Conservation (phyloP, 2,797 vertebrate species). For the Lepilemur ruficaudatus region DNA sequence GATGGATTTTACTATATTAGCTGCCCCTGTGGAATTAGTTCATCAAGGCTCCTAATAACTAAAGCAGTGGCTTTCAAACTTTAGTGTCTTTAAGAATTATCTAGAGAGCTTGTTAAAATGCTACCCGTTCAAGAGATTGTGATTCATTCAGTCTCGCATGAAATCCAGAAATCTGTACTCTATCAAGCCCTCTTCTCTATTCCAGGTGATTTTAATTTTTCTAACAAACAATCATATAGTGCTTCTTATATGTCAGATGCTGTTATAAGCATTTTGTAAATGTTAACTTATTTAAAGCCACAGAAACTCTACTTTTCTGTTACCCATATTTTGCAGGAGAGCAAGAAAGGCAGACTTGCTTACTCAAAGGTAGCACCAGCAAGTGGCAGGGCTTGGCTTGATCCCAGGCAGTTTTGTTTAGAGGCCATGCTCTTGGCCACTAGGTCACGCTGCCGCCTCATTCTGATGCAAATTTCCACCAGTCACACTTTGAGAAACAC, state of each 20-base stretch:
- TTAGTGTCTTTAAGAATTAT: constrained; percentile 23
- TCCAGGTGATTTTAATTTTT: background rate
- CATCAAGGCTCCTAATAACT: constrained; percentile 12
- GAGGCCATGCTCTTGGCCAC: background rate
- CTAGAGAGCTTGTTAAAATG: constrained; percentile 32
- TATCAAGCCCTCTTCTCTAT: background rate
- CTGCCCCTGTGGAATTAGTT: background rate
- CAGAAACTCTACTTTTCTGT: background rate
- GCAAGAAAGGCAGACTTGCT: background rate
- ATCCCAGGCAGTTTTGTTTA: background rate
- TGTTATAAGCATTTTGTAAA: constrained; percentile 8
- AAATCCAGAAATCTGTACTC: background rate
- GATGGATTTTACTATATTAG: constrained; percentile 22
- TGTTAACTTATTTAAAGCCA: constrained; percentile 3
- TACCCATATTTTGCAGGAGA: background rate
- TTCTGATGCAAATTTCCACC: background rate
- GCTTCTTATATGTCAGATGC: background rate
- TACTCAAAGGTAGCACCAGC: background rate
- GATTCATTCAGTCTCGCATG: background rate
- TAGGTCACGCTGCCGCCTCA: background rate
- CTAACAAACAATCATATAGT: background rate
- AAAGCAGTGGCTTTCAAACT: constrained; percentile 19
- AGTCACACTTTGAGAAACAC: background rate
- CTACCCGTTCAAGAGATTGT: background rate
- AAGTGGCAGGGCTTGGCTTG: background rate